Percentiles rank a stretch among this genome's conserved stretches.
phyloP scores from a whole-genome alignment of 2,113 vertebrate species.

The Megaceryle torquata region DNA sequence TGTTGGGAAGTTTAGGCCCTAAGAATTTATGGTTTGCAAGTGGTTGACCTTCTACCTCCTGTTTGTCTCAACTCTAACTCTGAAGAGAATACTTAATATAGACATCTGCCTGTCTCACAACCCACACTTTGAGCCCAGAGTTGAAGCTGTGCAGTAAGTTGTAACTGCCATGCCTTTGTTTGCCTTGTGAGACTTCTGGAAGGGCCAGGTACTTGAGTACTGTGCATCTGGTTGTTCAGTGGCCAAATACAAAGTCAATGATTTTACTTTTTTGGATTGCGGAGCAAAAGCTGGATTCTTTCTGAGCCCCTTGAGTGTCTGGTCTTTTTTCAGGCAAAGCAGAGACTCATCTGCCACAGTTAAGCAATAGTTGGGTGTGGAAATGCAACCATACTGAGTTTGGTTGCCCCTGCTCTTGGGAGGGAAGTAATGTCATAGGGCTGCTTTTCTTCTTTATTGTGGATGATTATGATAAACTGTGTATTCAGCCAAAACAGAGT shows the following conservation, averaged over 20 bases:
- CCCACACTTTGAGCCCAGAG: background rate
- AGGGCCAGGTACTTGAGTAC: background rate
- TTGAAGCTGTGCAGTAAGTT: background rate
- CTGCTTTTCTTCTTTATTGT: background rate
- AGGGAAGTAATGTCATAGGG: background rate
- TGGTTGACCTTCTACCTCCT: background rate
- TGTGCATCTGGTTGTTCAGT: background rate
- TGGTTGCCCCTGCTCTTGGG: background rate
- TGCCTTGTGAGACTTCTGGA: background rate
- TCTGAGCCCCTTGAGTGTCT: background rate
- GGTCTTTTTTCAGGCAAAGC: background rate
- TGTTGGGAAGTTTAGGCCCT: background rate
- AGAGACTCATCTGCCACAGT: background rate
- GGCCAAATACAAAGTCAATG: background rate
- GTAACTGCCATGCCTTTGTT: background rate
- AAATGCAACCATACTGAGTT: background rate
- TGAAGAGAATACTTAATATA: background rate
- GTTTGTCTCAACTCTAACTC: background rate
- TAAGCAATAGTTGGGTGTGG: background rate
- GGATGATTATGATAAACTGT: background rate
- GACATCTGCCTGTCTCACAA: background rate
- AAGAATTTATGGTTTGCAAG: background rate
- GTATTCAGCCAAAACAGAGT: conserved; percentile 14
- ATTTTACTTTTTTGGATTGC: background rate
- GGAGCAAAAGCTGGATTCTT: background rate